phyloP scores from a whole-genome alignment of 2,113 vertebrate species.

The Pteropus alecto region DNA sequence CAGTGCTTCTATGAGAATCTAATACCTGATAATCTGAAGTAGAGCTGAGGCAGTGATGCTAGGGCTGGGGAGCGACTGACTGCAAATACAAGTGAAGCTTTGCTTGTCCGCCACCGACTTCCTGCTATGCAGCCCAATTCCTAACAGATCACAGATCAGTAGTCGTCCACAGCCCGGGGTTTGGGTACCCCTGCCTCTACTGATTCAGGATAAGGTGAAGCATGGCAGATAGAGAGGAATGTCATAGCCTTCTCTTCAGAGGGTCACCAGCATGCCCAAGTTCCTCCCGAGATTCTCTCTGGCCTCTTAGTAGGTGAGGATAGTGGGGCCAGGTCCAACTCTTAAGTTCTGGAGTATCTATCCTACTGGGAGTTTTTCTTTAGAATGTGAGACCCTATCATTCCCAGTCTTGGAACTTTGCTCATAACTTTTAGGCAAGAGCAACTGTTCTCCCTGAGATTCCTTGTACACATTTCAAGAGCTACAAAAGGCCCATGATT shows the following conservation, averaged over 20 bases:
- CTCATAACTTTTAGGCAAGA: neutral
- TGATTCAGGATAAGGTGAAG: neutral
- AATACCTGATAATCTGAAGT: too few species aligned
- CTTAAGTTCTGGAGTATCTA: neutral
- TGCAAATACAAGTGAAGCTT: too few species aligned
- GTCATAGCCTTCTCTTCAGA: too few species aligned
- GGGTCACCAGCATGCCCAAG: neutral
- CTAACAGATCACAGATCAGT: too few species aligned
- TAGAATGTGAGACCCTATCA: neutral
- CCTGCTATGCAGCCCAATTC: too few species aligned
- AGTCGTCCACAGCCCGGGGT: too few species aligned
- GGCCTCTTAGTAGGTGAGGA: neutral
- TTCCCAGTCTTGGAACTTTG: neutral
- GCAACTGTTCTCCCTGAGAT: neutral
- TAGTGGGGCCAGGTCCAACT: neutral
- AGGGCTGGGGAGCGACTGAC: too few species aligned
- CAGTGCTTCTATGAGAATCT: too few species aligned
- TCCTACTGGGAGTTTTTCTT: neutral
- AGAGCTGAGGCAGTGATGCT: too few species aligned
- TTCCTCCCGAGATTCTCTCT: neutral
- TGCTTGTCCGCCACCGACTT: too few species aligned
- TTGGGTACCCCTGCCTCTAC: neutral
- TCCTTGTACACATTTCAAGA: neutral
- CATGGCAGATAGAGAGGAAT: too few species aligned
- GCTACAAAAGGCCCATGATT: too few species aligned